phyloP scores from a whole-genome alignment of 2,113 vertebrate genomes.

The Holacanthus passer region DNA sequence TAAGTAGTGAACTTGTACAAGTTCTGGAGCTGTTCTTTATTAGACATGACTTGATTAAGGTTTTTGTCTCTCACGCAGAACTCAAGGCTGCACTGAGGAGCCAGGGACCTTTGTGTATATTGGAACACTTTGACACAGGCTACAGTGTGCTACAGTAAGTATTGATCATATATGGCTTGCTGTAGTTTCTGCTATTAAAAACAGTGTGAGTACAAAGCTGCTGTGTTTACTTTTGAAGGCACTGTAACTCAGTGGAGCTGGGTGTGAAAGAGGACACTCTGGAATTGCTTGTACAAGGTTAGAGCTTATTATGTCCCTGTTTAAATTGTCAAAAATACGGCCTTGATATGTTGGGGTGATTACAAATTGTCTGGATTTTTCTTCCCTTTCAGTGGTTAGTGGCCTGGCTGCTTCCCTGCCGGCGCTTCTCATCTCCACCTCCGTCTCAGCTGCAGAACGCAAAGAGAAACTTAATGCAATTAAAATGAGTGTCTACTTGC shows the following conservation, averaged over 20 bases:
- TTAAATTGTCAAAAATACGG: background rate
- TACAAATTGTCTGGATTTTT: background rate
- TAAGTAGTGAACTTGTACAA: slow-evolving; percentile 63
- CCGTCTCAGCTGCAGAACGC: slow-evolving; percentile 82
- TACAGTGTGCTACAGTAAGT: slow-evolving; percentile 96
- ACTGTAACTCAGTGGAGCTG: slow-evolving; percentile 83
- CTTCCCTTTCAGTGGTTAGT: slow-evolving; percentile 85
- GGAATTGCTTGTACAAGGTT: slow-evolving; percentile 91
- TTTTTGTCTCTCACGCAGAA: slow-evolving; percentile 69
- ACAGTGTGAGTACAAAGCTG: background rate
- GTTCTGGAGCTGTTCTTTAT: background rate
- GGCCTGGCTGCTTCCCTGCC: slow-evolving; percentile 88
- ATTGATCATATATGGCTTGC: background rate
- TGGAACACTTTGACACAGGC: slow-evolving; percentile 92
- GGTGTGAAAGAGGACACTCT: slow-evolving; percentile 90
- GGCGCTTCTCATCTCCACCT: slow-evolving; percentile 78
- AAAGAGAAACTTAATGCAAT: slow-evolving; percentile 90
- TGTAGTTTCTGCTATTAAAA: background rate
- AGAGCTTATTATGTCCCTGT: background rate
- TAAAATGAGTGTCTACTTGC: slow-evolving; percentile 95
- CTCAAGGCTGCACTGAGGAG: slow-evolving; percentile 86
- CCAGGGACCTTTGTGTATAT: slow-evolving; percentile 87
- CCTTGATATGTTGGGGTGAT: background rate
- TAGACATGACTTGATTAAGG: fast-evolving
- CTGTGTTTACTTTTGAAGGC: slow-evolving; percentile 76